Evolutionary conservation across 1,140 invertebrate genomes (phyloP).

Genomic region (Atopsyche davidsoni): DNA sequence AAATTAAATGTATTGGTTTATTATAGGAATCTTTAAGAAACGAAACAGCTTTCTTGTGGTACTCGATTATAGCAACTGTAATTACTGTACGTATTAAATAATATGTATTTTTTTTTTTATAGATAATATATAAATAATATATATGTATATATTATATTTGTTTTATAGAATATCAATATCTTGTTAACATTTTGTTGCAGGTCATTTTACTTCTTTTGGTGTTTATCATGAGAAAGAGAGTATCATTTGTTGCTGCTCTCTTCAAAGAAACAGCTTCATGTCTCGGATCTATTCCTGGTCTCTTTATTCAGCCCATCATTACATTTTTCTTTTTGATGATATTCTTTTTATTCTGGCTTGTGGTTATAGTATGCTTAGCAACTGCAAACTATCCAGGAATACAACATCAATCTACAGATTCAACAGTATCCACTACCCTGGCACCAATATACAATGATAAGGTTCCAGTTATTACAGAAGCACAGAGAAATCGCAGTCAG

Average conservation of each 20-base stretch:
- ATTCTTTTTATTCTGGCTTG: constrained; percentile 82
- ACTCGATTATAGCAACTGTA: constrained; percentile 81
- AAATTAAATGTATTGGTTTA: constrained; percentile 9
- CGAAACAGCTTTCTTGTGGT: constrained; percentile 77
- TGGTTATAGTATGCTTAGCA: constrained; percentile 66
- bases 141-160: constrained; percentile 6
- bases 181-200: constrained; percentile 48
- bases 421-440: constrained; percentile 11
- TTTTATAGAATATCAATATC: constrained; percentile 17
- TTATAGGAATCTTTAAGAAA: constrained; percentile 78
- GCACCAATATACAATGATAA: background rate
- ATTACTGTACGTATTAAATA: constrained; percentile 64
- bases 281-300: constrained; percentile 72
- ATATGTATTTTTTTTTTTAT: constrained; percentile 18
- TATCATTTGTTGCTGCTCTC: constrained; percentile 71
- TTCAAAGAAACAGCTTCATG: constrained; percentile 86
- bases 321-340: constrained; percentile 73
- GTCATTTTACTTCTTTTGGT: constrained; percentile 74
- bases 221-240: constrained; percentile 70
- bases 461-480: background rate
- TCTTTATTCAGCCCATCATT: constrained; percentile 81
- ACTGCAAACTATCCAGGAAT: constrained; percentile 50
- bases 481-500: constrained; percentile 2
- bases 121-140: constrained; percentile 31
- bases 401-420: constrained; percentile 31